Percentiles rank a stretch among this genome's conserved stretches.
Evolutionary conservation across 2,888 invertebrate genomes (phyloP).

Genomic region (Sycophila texana): DNA sequence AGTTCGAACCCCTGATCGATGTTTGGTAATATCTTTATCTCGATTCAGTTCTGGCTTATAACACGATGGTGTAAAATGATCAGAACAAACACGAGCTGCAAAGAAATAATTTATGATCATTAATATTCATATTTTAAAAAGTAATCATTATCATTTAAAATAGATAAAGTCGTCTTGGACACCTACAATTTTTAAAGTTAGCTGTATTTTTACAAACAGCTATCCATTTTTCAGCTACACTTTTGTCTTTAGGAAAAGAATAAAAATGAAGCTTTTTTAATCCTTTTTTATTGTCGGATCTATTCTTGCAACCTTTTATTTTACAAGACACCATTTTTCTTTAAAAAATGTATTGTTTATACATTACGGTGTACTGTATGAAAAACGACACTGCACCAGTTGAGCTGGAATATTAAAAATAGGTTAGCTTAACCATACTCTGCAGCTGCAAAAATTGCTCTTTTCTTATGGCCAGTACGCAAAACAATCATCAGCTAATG

Average conservation of each 20-base stretch:
- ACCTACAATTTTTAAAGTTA: conserved; percentile 21
- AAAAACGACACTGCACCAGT: not conserved
- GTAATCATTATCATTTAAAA: not conserved
- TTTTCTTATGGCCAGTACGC: no score
- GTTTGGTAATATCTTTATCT: not conserved
- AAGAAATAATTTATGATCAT: not conserved
- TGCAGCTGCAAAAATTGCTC: no score
- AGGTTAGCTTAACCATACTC: no score
- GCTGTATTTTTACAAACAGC: not conserved
- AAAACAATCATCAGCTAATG: no score
- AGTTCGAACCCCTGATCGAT: conserved; percentile 2
- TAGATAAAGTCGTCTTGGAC: not conserved
- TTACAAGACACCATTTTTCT: conserved; percentile 37
- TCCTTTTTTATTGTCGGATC: conserved; percentile 17
- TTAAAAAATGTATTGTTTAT: conserved; percentile 9
- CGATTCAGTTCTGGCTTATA: not conserved
- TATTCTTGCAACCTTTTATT: conserved; percentile 27
- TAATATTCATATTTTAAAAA: not conserved
- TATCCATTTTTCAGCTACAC: conserved; percentile 18
- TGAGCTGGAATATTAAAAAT: no score
- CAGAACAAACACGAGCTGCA: conserved; percentile 20
- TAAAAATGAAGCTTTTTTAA: conserved; percentile 19
- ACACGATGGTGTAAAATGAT: conserved; percentile 17
- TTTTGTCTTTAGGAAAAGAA: conserved; percentile 22
- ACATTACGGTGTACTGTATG: no score